These are phyloP conservation scores for Cryptus armator DNA, from an alignment of 2,888 invertebrate species.

Conservation along the genomic window DNA sequence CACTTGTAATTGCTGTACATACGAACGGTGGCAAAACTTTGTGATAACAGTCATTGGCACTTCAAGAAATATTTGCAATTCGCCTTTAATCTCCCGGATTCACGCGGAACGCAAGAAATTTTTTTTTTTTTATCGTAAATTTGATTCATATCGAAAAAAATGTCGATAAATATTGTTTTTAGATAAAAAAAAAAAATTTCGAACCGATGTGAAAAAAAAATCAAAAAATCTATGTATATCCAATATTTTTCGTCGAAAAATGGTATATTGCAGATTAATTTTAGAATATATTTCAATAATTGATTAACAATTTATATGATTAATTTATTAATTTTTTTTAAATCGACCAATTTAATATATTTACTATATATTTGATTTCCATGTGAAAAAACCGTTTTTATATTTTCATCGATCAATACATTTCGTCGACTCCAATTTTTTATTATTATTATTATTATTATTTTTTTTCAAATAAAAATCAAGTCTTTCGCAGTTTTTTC, in stretches of 20 bases:
- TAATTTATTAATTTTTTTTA: too few relatives aligned
- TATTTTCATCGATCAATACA: not conserved
- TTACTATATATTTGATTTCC: not conserved
- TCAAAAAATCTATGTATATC: too few relatives aligned
- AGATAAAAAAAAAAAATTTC: too few relatives aligned
- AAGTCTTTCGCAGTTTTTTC: not conserved
- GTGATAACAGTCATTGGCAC: conserved; percentile 33
- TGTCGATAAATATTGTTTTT: not conserved
- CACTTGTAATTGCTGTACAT: conserved; percentile 10
- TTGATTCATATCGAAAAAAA: not conserved
- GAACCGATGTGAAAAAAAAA: too few relatives aligned
- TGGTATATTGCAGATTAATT: too few relatives aligned
- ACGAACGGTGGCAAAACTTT: not conserved
- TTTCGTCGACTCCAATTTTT: too few relatives aligned
- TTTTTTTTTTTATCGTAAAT: not conserved
- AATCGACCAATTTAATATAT: too few relatives aligned
- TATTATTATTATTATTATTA: not conserved
- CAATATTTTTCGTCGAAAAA: too few relatives aligned
- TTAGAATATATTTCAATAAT: too few relatives aligned
- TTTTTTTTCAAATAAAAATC: not conserved
- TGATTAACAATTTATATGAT: too few relatives aligned
- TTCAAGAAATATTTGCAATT: not conserved
- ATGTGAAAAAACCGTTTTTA: not conserved
- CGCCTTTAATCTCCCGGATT: not conserved
- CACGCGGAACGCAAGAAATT: not conserved